These are phyloP conservation scores for Macrotrachela quadricornifera DNA, from an alignment of 1,140 invertebrate genomes.

Conservation along the genomic window DNA sequence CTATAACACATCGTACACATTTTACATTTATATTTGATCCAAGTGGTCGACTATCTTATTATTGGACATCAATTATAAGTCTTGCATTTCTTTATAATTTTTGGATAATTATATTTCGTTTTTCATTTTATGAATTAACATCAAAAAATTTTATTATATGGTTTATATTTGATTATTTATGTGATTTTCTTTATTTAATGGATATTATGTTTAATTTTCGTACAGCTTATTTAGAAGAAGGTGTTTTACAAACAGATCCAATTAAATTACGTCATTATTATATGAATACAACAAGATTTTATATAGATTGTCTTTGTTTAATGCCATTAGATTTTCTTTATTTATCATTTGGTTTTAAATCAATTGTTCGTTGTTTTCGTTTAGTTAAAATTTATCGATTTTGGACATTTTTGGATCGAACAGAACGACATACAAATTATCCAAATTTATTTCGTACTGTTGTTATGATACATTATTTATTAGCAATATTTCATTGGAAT, in stretches of 20 bases:
- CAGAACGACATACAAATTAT: conserved; percentile 92
- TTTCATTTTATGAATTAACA: conserved; percentile 67
- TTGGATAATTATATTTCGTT: conserved; percentile 84
- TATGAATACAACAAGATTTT: conserved; percentile 94
- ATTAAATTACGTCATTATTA: conserved; percentile 79
- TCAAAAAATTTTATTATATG: conserved; percentile 61
- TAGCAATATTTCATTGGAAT: conserved; percentile 98
- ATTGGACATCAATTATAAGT: conserved; percentile 35
- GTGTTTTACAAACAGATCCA: conserved; percentile 80
- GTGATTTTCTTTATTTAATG: conserved; percentile 78
- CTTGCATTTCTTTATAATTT: conserved; percentile 95
- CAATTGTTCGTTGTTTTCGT: conserved; percentile 79
- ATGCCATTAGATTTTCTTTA: conserved; percentile 91
- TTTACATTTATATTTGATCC: conserved; percentile 28
- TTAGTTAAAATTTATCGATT: conserved; percentile 93
- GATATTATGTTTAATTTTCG: conserved; percentile 92
- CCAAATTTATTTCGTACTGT: conserved; percentile 81
- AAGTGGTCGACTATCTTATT: conserved; percentile 28
- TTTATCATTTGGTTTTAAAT: conserved; percentile 89
- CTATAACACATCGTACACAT: background rate
- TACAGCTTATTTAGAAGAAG: conserved; percentile 63
- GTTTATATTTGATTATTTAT: conserved; percentile 88
- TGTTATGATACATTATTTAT: conserved; percentile 75
- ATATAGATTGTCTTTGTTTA: conserved; percentile 90
- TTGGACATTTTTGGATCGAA: conserved; percentile 93